Percentiles rank a stretch among this genome's conserved stretches.
These are phyloP conservation scores for Calephelis nemesis DNA, from an alignment of 1,140 invertebrate genomes.

Conservation along the genomic window DNA sequence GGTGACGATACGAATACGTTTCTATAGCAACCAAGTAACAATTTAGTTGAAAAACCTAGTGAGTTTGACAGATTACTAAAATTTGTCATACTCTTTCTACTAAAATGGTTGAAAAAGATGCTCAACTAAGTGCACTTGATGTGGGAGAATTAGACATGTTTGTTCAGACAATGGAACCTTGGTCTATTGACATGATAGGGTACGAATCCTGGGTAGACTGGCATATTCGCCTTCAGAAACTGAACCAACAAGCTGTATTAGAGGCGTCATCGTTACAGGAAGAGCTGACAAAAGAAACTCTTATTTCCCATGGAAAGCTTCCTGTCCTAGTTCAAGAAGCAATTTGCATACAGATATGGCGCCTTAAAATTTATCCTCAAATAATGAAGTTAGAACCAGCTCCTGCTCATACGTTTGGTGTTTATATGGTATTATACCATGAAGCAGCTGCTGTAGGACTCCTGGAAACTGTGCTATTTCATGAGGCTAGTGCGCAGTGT, in stretches of 20 bases:
- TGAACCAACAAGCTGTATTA: conserved; percentile 89
- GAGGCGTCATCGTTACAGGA: conserved; percentile 84
- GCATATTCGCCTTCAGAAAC: conserved; percentile 86
- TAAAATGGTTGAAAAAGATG: conserved; percentile 63
- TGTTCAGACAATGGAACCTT: conserved; percentile 65
- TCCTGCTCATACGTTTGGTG: conserved; percentile 84
- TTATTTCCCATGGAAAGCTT: conserved; percentile 83
- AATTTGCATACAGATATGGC: conserved; percentile 88
- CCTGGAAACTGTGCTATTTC: conserved; percentile 87
- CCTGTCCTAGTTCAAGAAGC: conserved; percentile 86
- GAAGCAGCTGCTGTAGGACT: conserved; percentile 85
- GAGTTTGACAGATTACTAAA: no score
- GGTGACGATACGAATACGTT: no score
- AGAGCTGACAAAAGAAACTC: conserved; percentile 86
- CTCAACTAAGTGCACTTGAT: conserved; percentile 59
- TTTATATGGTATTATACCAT: conserved; percentile 87
- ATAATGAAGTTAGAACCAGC: conserved; percentile 83
- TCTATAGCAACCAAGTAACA: no score
- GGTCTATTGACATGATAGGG: conserved; percentile 60
- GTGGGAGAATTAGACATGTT: conserved; percentile 71
- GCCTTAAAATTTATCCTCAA: conserved; percentile 85
- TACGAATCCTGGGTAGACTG: conserved; percentile 84
- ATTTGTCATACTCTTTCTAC: neutral
- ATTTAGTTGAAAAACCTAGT: no score
- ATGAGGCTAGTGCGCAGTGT: conserved; percentile 84